Percentiles rank a stretch among this genome's conserved stretches.
Evolutionary conservation across 2,888 invertebrate genomes (phyloP).

Genomic region (Neria commutata): DNA sequence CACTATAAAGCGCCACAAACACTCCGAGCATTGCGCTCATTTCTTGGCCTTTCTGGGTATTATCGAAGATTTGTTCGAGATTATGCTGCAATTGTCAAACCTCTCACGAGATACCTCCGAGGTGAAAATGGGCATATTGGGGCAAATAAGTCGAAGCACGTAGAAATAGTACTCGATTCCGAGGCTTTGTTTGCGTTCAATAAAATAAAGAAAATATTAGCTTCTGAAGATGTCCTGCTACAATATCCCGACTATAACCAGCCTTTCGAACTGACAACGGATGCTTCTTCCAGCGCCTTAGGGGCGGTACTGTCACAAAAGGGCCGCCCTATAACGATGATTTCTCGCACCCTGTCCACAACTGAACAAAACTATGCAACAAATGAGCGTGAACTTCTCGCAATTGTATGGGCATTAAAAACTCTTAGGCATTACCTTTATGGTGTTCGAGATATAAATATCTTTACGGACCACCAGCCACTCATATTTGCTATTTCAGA

Average conservation of each 20-base stretch:
- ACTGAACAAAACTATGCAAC: conserved; percentile 31
- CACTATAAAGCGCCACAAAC: not conserved
- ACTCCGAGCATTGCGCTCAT: not conserved
- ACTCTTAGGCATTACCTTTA: conserved; percentile 52
- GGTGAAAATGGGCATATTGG: conserved; percentile 24
- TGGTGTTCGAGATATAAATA: conserved; percentile 36
- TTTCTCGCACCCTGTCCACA: conserved; percentile 23
- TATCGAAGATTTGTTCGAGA: conserved; percentile 25
- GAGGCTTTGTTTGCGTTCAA: conserved; percentile 25
- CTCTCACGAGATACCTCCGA: conserved; percentile 21
- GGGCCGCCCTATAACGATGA: conserved; percentile 25
- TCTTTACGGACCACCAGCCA: conserved; percentile 33
- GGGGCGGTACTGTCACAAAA: conserved; percentile 27
- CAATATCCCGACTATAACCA: conserved; percentile 16
- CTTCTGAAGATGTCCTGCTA: conserved; percentile 21
- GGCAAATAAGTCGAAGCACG: conserved; percentile 19
- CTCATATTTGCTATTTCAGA: conserved; percentile 26
- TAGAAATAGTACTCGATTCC: conserved; percentile 17
- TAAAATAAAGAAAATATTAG: conserved; percentile 16
- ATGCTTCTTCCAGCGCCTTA: conserved; percentile 20
- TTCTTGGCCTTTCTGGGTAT: conserved; percentile 23
- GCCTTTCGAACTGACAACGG: conserved; percentile 23
- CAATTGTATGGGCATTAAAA: conserved; percentile 33
- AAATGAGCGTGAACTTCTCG: conserved; percentile 19
- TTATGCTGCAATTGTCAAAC: conserved; percentile 26